These are phyloP conservation scores for Heteronetta atricapilla DNA, from an alignment of 2,113 vertebrate genomes.

Conservation along the genomic window DNA sequence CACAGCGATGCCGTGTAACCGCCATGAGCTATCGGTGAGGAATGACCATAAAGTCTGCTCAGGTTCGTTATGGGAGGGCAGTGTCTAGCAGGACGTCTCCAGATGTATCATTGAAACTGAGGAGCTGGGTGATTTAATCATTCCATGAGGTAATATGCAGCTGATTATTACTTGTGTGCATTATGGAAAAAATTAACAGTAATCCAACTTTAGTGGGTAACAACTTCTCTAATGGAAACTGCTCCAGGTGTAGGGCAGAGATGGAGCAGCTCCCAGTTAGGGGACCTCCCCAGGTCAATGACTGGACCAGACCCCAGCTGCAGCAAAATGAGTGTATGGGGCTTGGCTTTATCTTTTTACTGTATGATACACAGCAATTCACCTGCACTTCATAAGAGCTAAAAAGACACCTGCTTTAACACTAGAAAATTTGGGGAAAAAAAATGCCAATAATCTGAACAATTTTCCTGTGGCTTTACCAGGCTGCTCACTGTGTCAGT, in stretches of 20 bases:
- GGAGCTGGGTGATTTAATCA: neutral
- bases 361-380: neutral
- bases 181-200: neutral
- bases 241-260: neutral
- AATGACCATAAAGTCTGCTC: neutral
- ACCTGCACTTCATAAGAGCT: neutral
- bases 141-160: neutral
- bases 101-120: neutral
- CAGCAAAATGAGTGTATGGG: neutral
- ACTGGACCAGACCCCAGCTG: neutral
- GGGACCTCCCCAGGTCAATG: fast-evolving
- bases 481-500: fast-evolving
- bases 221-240: neutral
- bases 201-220: neutral
- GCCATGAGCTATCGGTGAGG: neutral
- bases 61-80: neutral
- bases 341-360: neutral
- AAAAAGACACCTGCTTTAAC: neutral
- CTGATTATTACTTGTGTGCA: neutral
- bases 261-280: neutral
- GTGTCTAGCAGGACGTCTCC: neutral
- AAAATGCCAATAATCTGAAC: neutral
- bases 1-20: fast-evolving
- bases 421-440: neutral
- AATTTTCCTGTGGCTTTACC: neutral